Evolutionary conservation across 2,888 invertebrate species (phyloP).

Genomic region (Hofmannophila pseudospretella): DNA sequence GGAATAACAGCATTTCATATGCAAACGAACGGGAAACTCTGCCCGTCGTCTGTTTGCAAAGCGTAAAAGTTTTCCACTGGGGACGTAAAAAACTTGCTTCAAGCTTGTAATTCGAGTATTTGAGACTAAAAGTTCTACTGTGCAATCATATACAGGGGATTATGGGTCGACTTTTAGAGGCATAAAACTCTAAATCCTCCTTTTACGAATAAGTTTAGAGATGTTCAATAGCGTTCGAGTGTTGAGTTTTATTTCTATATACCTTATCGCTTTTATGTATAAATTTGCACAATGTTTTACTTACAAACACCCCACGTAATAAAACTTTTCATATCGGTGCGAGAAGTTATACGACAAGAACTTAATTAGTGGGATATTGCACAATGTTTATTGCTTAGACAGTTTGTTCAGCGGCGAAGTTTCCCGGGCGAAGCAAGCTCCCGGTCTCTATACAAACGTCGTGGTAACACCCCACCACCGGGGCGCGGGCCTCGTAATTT

Average conservation of each 20-base stretch:
- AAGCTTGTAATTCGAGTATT: slow-evolving; percentile 29
- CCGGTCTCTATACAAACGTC: slow-evolving; percentile 22
- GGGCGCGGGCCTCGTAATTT: slow-evolving; percentile 16
- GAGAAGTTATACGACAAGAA: slow-evolving; percentile 21
- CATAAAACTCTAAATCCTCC: too few relatives aligned
- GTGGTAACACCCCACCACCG: slow-evolving; percentile 30
- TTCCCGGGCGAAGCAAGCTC: slow-evolving; percentile 25
- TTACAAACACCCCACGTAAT: slow-evolving; percentile 2
- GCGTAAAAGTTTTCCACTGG: slow-evolving; percentile 40
- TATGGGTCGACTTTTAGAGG: not conserved
- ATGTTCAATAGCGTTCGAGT: too few relatives aligned
- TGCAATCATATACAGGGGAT: slow-evolving; percentile 8
- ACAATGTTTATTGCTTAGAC: slow-evolving; percentile 43
- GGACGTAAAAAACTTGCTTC: slow-evolving; percentile 33
- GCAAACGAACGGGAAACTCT: slow-evolving; percentile 47
- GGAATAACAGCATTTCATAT: slow-evolving; percentile 50
- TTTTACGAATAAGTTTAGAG: too few relatives aligned
- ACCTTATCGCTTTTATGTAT: too few relatives aligned
- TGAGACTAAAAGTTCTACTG: slow-evolving; percentile 24
- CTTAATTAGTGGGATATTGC: slow-evolving; percentile 50
- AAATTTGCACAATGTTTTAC: too few relatives aligned
- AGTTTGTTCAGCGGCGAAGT: slow-evolving; percentile 39
- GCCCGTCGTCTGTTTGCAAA: slow-evolving; percentile 41
- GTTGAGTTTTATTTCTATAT: too few relatives aligned
- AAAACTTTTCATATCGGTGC: slow-evolving; percentile 8